Percentiles rank a stretch among this genome's conserved stretches.
phyloP scores from a whole-genome alignment of 2,113 vertebrate genomes.

The Cariama cristata region DNA sequence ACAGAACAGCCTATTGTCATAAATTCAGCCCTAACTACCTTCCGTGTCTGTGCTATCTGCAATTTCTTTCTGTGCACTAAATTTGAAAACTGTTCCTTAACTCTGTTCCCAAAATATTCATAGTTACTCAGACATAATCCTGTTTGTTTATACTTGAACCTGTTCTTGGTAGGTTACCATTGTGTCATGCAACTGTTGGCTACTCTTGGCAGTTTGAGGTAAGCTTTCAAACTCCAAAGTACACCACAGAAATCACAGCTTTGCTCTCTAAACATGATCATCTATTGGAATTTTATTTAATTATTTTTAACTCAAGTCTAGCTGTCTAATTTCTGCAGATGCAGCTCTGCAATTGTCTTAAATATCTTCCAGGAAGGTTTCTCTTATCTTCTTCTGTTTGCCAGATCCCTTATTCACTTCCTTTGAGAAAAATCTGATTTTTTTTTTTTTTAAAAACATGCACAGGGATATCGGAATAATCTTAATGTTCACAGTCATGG shows the following conservation, averaged over 20 bases:
- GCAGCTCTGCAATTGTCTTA: not conserved
- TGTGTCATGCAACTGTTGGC: not conserved
- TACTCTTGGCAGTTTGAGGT: not conserved
- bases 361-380: not conserved
- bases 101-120: not conserved
- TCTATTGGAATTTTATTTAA: not conserved
- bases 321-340: not conserved
- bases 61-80: not conserved
- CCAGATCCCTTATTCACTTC: not conserved
- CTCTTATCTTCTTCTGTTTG: not conserved
- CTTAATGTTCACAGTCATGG: not conserved
- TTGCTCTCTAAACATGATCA: not conserved
- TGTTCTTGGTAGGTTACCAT: not conserved
- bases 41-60: not conserved
- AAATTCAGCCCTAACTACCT: not conserved
- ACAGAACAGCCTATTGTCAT: not conserved
- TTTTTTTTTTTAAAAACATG: not conserved
- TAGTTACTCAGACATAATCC: not conserved
- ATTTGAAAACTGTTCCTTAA: not conserved
- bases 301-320: not conserved
- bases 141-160: not conserved
- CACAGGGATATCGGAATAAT: not conserved
- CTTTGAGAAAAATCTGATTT: not conserved
- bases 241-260: not conserved
- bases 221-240: not conserved